Evolutionary conservation across 2,797 vertebrate species (phyloP).

Genomic region (Chaenodraco wilsoni): DNA sequence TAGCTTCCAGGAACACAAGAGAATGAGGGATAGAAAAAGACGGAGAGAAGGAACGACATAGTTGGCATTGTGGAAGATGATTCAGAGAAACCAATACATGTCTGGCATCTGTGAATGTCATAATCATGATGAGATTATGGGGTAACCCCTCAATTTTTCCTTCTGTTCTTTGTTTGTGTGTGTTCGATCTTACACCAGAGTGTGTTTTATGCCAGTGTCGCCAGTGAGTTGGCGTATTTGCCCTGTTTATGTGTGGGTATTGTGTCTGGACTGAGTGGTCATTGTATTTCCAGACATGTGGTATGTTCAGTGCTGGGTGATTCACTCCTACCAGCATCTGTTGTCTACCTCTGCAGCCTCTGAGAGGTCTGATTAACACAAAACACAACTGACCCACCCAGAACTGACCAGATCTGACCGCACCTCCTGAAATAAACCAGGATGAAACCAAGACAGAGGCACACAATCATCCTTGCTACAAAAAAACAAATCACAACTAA

Average conservation of each 20-base stretch:
- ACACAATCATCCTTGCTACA: slow-evolving; percentile 31
- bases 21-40: slow-evolving; percentile 45
- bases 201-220: slow-evolving; percentile 58
- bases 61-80: slow-evolving; percentile 71
- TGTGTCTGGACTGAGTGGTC: slow-evolving; percentile 77
- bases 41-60: slow-evolving; percentile 59
- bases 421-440: slow-evolving; percentile 59
- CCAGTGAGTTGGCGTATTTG: slow-evolving; percentile 70
- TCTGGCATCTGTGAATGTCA: slow-evolving; percentile 74
- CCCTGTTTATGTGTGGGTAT: slow-evolving; percentile 79
- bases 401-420: slow-evolving; percentile 63
- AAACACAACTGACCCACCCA: slow-evolving; percentile 56
- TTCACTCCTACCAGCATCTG: slow-evolving; percentile 80
- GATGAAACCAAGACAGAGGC: slow-evolving; percentile 40
- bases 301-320: slow-evolving; percentile 74
- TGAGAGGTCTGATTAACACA: slow-evolving; percentile 73
- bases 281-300: slow-evolving; percentile 81
- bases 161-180: slow-evolving; percentile 65
- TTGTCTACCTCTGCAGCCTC: slow-evolving; percentile 70
- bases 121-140: slow-evolving; percentile 71
- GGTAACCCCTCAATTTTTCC: slow-evolving; percentile 72
- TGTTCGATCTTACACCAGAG: slow-evolving; percentile 39
- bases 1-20: slow-evolving; percentile 66
- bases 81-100: slow-evolving; percentile 71
- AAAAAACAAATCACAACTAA: slow-evolving; percentile 33